Conservation (phyloP, 2,888 invertebrate species). For the Eupelmus urozonus region DNA sequence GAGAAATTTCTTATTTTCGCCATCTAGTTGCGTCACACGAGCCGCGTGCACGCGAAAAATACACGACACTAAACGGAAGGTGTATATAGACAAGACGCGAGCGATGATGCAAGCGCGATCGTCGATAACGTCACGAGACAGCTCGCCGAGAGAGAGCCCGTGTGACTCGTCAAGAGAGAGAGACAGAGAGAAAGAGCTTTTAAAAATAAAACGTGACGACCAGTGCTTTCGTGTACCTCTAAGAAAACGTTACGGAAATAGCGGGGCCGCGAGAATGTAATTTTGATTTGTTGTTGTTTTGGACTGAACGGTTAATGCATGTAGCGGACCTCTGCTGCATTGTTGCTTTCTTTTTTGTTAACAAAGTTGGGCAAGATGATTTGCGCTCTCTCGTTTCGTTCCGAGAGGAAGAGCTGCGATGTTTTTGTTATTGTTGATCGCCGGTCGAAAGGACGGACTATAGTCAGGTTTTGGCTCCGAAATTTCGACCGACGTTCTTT, state of each 20-base stretch:
- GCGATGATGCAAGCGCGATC: conserved; percentile 36
- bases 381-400: not conserved
- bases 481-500: not conserved
- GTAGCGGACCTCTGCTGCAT: no score
- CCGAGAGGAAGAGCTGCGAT: not conserved
- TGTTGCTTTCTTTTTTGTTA: conserved; percentile 1
- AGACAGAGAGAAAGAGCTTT: conserved; percentile 9
- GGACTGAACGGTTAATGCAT: not conserved
- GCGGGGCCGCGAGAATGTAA: not conserved
- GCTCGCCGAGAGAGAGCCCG: not conserved
- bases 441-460: no score
- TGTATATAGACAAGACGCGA: conserved; percentile 1
- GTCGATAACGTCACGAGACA: conserved; percentile 44
- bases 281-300: not conserved
- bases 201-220: conserved; percentile 35
- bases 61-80: not conserved
- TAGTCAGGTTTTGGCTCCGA: not conserved
- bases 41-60: not conserved
- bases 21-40: not conserved
- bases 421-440: no score
- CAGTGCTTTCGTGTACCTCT: no score
- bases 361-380: not conserved
- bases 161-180: conserved; percentile 7
- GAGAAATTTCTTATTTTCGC: not conserved
- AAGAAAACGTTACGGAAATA: conserved; percentile 41